phyloP scores from a whole-genome alignment of 2,888 invertebrate species.

The Ditylenchus weischeri region DNA sequence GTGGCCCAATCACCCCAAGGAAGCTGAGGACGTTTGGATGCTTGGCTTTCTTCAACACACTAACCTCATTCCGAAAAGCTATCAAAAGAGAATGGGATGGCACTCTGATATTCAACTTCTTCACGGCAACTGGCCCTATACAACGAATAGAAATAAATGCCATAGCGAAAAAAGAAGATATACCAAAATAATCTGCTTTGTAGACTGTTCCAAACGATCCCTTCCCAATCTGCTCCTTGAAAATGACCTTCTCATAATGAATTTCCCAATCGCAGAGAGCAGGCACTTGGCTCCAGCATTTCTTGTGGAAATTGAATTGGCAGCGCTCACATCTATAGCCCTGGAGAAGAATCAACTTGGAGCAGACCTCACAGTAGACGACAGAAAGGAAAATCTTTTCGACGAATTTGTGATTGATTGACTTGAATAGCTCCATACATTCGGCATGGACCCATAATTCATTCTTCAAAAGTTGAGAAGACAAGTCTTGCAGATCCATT shows the following conservation, averaged over 20 bases:
- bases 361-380: conserved; percentile 39
- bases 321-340: conserved; percentile 96
- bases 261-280: conserved; percentile 58
- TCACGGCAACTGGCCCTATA: conserved; percentile 83
- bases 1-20: conserved; percentile 89
- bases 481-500: conserved; percentile 44
- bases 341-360: conserved; percentile 34
- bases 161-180: not conserved
- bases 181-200: conserved; percentile 68
- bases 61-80: conserved; percentile 91
- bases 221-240: conserved; percentile 75
- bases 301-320: conserved; percentile 91
- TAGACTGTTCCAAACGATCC: conserved; percentile 98
- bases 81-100: conserved; percentile 91
- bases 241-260: conserved; percentile 24
- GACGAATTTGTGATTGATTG: conserved; percentile 39
- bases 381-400: conserved; percentile 33
- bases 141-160: not conserved
- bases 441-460: conserved; percentile 32
- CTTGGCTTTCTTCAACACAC: conserved; percentile 66
- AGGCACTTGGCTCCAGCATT: conserved; percentile 68
- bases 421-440: conserved; percentile 35
- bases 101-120: conserved; percentile 93
- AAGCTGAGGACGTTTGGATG: conserved; percentile 96
- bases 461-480: conserved; percentile 38